phyloP scores from a whole-genome alignment of 2,113 vertebrate genomes.

The Sciurus niger region DNA sequence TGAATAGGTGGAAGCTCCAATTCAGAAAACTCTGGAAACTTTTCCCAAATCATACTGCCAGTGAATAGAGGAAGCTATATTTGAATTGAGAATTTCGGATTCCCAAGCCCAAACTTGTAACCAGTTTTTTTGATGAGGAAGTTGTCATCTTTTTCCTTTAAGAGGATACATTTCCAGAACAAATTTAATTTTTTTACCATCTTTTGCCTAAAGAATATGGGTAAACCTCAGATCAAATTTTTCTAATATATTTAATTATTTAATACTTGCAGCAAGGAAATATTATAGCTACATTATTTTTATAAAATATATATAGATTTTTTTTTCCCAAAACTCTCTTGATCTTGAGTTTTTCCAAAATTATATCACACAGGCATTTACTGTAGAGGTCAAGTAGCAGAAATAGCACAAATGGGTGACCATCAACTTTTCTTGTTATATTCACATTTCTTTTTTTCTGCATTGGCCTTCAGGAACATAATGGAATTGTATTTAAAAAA shows the following conservation, averaged over 20 bases:
- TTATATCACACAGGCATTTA: background rate
- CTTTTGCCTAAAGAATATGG: background rate
- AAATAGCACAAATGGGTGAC: background rate
- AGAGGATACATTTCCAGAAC: background rate
- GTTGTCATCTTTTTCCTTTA: background rate
- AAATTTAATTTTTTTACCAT: background rate
- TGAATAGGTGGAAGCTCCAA: background rate
- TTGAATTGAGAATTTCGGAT: background rate
- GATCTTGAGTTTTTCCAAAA: background rate
- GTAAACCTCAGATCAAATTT: conserved; percentile 14
- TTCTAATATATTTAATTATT: conserved; percentile 24
- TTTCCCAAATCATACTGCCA: background rate
- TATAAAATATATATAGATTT: background rate
- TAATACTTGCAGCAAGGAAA: conserved; percentile 45
- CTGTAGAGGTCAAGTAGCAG: background rate
- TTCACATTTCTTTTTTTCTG: background rate
- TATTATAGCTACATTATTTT: background rate
- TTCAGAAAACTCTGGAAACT: background rate
- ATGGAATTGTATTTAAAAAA: background rate
- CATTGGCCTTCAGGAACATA: background rate
- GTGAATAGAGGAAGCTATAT: background rate
- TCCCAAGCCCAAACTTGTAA: background rate
- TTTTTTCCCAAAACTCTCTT: background rate
- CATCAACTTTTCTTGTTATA: background rate
- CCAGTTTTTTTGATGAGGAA: background rate